These are phyloP conservation scores for Procavia capensis DNA, from an alignment of 2,113 vertebrate genomes.

Conservation along the genomic window DNA sequence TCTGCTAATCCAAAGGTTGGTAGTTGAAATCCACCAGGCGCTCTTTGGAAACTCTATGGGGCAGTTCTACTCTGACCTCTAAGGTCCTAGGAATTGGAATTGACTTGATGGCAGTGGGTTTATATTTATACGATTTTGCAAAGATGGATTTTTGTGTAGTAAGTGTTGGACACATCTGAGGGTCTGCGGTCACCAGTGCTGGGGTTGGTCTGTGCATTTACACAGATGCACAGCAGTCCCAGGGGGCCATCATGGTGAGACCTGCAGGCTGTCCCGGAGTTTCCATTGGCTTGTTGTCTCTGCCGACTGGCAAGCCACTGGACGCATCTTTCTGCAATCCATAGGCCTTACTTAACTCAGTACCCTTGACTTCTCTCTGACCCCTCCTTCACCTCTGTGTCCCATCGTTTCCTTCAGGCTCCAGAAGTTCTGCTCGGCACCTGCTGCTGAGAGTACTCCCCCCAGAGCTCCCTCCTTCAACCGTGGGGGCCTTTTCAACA, in stretches of 20 bases:
- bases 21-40: no score
- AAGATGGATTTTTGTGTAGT: slow-evolving; percentile 13
- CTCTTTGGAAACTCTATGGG: no score
- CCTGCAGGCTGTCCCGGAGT: background rate
- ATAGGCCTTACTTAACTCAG: background rate
- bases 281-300: background rate
- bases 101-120: no score
- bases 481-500: background rate
- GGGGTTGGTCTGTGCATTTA: accelerated
- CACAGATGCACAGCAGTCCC: background rate
- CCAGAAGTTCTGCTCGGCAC: background rate
- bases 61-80: no score
- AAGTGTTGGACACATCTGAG: background rate
- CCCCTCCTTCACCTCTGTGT: background rate
- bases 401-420: background rate
- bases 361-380: background rate
- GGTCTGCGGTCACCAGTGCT: background rate
- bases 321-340: background rate
- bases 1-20: no score
- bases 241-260: background rate
- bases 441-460: background rate
- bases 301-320: background rate
- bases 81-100: no score
- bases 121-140: background rate
- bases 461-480: background rate